These are phyloP conservation scores for Drosophila paranaensis DNA, from an alignment of 2,888 invertebrate species.

Conservation along the genomic window DNA sequence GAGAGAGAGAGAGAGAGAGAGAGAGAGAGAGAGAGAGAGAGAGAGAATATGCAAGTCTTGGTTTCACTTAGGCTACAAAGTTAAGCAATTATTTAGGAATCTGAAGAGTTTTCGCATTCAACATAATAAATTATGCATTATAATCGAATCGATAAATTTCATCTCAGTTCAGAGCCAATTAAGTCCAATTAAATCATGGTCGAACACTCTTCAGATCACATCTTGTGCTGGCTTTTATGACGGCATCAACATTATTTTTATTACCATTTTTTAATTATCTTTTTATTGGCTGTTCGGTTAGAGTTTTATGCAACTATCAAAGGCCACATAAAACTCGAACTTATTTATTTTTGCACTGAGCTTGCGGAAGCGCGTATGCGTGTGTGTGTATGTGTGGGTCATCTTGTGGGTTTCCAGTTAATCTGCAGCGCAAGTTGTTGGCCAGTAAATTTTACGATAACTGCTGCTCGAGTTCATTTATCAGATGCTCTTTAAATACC, in stretches of 20 bases:
- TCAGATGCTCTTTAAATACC: slow-evolving; percentile 35
- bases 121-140: background rate
- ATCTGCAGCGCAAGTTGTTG: slow-evolving; percentile 30
- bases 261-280: slow-evolving; percentile 55
- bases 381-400: background rate
- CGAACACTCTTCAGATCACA: slow-evolving; percentile 4
- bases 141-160: slow-evolving; percentile 8
- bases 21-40: background rate
- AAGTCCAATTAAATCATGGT: slow-evolving; percentile 4
- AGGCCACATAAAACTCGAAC: slow-evolving; percentile 40
- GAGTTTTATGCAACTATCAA: slow-evolving; percentile 31
- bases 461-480: slow-evolving; percentile 25
- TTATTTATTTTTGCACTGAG: slow-evolving; percentile 5
- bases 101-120: background rate
- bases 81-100: background rate
- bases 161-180: slow-evolving; percentile 2
- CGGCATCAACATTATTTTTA: slow-evolving; percentile 48
- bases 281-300: slow-evolving; percentile 35
- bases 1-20: background rate
- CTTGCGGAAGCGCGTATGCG: background rate
- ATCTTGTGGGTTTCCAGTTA: slow-evolving; percentile 14
- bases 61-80: background rate
- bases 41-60: background rate
- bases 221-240: slow-evolving; percentile 30
- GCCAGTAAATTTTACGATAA: slow-evolving; percentile 19